Base-by-base conservation (phyloP, 2,113 vertebrate genomes). In the Engraulis encrasicolus region DNA sequence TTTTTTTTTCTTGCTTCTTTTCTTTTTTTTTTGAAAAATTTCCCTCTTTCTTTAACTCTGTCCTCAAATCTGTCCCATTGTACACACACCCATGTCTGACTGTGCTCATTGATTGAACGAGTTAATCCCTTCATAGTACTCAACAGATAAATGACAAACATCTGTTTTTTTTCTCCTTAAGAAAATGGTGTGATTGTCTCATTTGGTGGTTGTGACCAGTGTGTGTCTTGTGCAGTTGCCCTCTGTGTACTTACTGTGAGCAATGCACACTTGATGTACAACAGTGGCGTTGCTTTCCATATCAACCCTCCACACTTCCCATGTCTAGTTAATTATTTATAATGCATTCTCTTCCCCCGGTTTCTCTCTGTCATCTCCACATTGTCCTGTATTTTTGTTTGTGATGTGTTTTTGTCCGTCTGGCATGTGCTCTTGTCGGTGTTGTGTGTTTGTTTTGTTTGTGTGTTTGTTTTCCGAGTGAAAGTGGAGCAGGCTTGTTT, bases 1-100 rank as follows among this genome's bases (percentile, higher is more conserved):
- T 80, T 81, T 89, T 84, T 87, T 49, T 78, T 85, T 0, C 83
- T 86, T 78, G 74, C 74, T 79, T 15, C 79, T 52, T 0, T 82
- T 27, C n/a, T 82, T 66, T 83, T 19, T 79, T 45, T 45, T 45
- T 45, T 45, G n/a, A n/a, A n/a, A n/a, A n/a, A n/a, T n/a, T n/a
- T n/a, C n/a, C n/a, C n/a, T 9, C 40, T 45, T 45, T 45, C 81
- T 40, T 80, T 18, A 19, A 37, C 36, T 37, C 87, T 90, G 89
- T 81, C 80, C 82, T 20, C 34, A 61, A 74, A 27, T 34, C 88
- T 85, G 0, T 83, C 27, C 37, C 15, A 74, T 36, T 14, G 23
- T 23, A 31, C 9, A 14, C 15, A 45, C 40, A 3, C 27, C 58
- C 58, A 27, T 66, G 58, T 66, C 7, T 34, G 31, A 15, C 15